Evolutionary conservation across 2,113 vertebrate species (phyloP), one percentile per base, ranked within the genome.

Genomic region (Microtus richardsoni): DNA sequence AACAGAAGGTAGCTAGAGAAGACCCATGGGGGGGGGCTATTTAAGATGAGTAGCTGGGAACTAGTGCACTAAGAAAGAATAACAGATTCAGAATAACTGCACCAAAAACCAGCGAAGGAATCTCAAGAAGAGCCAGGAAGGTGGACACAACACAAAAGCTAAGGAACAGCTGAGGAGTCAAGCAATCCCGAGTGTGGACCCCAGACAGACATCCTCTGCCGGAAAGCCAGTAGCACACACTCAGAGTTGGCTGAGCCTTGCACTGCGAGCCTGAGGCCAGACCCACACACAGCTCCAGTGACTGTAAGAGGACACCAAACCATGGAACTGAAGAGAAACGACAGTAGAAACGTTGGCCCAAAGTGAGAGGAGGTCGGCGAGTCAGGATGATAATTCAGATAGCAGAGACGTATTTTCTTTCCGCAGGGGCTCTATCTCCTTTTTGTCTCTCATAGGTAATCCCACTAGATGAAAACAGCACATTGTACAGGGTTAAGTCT

Each of bases 381-480:
- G 49, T 87, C 41, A 58, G 82, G 41, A 82, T 78, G 9, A 68
- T 14, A 75, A 7, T 49, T 95, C 47, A 74, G 68, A 95, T n/a
- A 84, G 86, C 75, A 83, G 58, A 28, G 60, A 0, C 9, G 41
- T 88, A 73, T n/a, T 88, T 41, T 41, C 6, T 3, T 66, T 22
- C 33, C n/a, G 71, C 70, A 36, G 21, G 36, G 79, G 17, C 13
- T 44, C 26, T 84, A 85, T n/a, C 79, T 36, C 89, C 91, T 39
- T 3, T 0, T 39, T 62, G 41, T 64, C 6, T 26, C 8, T 3
- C 21, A 26, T 33, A 49, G 92, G 68, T 79, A 94, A 91, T 44
- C 86, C 24, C 33, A 58, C 86, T 93, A 11, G 12, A 70, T 79
- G 7, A 90, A 92, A 80, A 88, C 13, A 16, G 95, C 33, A 73